These are phyloP conservation scores for Artibeus jamaicensis DNA, from an alignment of 2,797 vertebrate genomes.

Conservation along the genomic window DNA sequence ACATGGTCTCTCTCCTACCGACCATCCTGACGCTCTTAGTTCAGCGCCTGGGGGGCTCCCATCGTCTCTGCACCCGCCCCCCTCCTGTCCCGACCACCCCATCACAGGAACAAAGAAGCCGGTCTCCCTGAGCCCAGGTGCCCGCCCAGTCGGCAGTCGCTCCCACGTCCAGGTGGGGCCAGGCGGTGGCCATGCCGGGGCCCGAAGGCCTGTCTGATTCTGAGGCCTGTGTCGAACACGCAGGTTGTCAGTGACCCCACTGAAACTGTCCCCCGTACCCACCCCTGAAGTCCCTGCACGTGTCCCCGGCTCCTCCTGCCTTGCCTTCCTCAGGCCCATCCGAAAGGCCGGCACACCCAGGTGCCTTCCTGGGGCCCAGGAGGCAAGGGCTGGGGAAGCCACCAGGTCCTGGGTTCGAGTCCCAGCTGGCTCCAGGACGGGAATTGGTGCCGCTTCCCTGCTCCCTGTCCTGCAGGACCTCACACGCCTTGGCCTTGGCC, in stretches of 20 bases:
- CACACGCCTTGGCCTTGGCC: not conserved
- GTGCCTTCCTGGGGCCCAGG: not conserved
- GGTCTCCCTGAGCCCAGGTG: not conserved
- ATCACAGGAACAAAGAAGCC: not conserved
- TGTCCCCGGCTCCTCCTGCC: not conserved
- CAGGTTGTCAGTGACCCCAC: not conserved
- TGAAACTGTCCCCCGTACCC: not conserved
- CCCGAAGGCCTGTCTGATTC: not conserved
- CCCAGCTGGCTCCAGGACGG: not conserved
- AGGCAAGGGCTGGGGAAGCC: not conserved
- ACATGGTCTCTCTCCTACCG: not conserved
- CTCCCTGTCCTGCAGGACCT: no score
- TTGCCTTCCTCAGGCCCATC: not conserved
- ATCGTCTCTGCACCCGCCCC: not conserved
- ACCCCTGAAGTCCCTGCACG: rapidly evolving
- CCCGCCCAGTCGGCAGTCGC: not conserved
- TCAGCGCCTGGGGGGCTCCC: not conserved
- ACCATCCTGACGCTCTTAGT: rapidly evolving
- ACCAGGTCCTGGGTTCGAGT: not conserved
- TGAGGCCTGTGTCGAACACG: not conserved
- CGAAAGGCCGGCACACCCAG: not conserved
- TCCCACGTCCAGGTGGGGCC: not conserved
- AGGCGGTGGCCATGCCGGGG: not conserved
- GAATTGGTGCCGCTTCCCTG: rapidly evolving
- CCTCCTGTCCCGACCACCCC: rapidly evolving